Percentiles rank a stretch among this genome's conserved stretches.
Conservation (phyloP, 2,888 invertebrate species). For the Euphydryas editha region DNA sequence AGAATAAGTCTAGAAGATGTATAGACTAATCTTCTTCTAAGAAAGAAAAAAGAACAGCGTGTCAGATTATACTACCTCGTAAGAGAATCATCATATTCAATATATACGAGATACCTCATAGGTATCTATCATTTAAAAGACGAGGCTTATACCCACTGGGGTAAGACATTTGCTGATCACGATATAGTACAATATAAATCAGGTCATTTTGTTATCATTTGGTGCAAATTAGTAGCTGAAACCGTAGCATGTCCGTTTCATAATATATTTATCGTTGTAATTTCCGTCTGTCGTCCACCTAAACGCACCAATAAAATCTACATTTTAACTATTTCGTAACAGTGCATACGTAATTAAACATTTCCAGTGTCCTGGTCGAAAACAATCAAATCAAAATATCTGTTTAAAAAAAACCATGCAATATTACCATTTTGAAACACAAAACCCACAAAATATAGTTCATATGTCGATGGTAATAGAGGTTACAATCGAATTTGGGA, state of each 20-base stretch:
- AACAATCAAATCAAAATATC: constrained; percentile 74
- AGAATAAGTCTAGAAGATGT: too few relatives aligned
- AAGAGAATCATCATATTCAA: too few relatives aligned
- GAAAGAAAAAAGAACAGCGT: too few relatives aligned
- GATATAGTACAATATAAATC: too few relatives aligned
- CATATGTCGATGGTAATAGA: constrained; percentile 35
- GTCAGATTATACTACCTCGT: too few relatives aligned
- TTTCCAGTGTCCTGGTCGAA: constrained; percentile 74
- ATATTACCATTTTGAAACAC: constrained; percentile 8
- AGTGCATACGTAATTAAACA: constrained; percentile 73
- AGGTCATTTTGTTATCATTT: too few relatives aligned
- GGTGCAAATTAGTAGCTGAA: neutral
- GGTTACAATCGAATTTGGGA: constrained; percentile 41
- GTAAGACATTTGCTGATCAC: too few relatives aligned
- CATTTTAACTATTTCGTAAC: constrained; percentile 58
- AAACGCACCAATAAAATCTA: constrained; percentile 43
- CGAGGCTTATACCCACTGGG: too few relatives aligned
- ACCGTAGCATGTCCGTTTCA: neutral
- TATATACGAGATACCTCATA: too few relatives aligned
- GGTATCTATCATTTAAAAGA: too few relatives aligned
- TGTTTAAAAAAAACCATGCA: constrained; percentile 45
- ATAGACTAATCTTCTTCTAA: too few relatives aligned
- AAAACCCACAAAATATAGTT: constrained; percentile 1
- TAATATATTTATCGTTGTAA: constrained; percentile 12
- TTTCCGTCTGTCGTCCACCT: constrained; percentile 37